Evolutionary conservation across 64 coral and sea anemone species (phyloP).

Genomic region (Montipora cactus): DNA sequence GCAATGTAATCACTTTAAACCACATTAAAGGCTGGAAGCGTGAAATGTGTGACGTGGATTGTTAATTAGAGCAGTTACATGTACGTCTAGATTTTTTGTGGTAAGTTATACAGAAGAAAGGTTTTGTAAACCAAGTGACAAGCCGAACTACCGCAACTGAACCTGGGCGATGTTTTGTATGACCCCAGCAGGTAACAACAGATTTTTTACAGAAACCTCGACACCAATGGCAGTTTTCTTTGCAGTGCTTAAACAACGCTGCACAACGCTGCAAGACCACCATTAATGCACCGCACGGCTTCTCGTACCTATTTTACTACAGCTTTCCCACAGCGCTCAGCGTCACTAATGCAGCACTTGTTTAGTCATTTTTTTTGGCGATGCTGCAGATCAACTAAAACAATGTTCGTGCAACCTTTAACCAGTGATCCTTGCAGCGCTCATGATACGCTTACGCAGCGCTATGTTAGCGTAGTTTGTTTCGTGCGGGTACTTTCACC

Average conservation of each 20-base stretch:
- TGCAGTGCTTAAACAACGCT: constrained; percentile 6
- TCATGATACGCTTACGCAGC: not conserved
- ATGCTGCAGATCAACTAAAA: not conserved
- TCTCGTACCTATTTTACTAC: not conserved
- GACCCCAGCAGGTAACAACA: too few relatives aligned
- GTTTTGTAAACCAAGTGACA: not conserved
- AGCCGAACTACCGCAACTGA: not conserved
- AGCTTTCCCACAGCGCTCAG: constrained; percentile 15
- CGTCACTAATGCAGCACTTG: constrained; percentile 24
- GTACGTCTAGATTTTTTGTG: not conserved
- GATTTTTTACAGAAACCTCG: not conserved
- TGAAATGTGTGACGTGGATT: not conserved
- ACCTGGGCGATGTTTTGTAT: not conserved
- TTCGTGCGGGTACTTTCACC: constrained; percentile 40
- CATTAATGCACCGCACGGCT: not conserved
- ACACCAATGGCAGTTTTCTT: not conserved
- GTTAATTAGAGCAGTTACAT: not conserved
- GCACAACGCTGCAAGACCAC: constrained; percentile 1
- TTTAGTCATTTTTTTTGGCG: not conserved
- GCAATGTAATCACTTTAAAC: too few relatives aligned
- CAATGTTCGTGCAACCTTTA: constrained; percentile 12
- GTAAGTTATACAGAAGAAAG: too few relatives aligned
- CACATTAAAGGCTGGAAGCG: too few relatives aligned
- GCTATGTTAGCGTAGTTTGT: constrained; percentile 26
- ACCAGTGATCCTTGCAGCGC: not conserved